These are phyloP conservation scores for Saguinus imperator DNA, from an alignment of 2,113 vertebrate genomes.

Conservation along the genomic window DNA sequence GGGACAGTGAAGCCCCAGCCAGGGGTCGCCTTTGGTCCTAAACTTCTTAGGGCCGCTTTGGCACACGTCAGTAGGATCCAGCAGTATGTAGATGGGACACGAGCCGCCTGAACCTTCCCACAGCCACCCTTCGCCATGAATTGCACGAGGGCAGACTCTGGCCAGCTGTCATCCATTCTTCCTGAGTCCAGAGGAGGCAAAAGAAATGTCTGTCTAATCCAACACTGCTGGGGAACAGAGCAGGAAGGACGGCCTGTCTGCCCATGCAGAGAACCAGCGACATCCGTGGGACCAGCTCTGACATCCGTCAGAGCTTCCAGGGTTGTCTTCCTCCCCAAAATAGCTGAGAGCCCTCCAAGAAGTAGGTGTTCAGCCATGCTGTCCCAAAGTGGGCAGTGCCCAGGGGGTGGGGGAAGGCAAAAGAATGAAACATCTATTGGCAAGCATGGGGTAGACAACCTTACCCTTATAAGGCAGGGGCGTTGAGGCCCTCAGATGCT, in stretches of 20 bases:
- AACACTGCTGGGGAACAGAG: neutral
- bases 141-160: neutral
- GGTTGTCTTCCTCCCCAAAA: neutral
- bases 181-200: neutral
- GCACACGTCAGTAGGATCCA: neutral
- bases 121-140: neutral
- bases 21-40: neutral
- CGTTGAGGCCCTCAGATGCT: neutral
- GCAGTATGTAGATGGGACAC: neutral
- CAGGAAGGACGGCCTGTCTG: neutral
- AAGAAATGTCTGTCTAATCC: neutral
- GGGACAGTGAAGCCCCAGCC: neutral
- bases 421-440: neutral
- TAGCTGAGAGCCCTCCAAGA: neutral
- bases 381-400: neutral
- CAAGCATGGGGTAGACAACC: rapidly evolving
- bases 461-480: neutral
- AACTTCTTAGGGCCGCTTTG: neutral
- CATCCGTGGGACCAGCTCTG: no score
- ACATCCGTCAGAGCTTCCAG: neutral
- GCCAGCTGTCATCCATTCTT: neutral
- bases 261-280: neutral
- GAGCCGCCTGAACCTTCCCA: neutral
- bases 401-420: neutral
- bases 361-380: neutral